Conservation (phyloP, 92 coral and sea anemone species). For the Blastomussa wellsi region DNA sequence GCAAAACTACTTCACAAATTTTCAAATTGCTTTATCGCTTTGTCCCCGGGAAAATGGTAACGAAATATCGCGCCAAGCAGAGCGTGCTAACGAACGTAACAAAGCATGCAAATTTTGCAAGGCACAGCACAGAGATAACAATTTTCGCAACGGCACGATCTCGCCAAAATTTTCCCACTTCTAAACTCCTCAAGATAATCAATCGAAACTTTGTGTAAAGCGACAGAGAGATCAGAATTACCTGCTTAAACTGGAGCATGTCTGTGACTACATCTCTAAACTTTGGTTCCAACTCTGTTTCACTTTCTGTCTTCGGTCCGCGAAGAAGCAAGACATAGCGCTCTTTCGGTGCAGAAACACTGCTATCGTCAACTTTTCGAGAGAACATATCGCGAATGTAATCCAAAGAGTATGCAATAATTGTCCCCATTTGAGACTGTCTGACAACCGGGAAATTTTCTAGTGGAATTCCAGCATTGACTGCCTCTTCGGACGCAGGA, state of each 20-base stretch:
- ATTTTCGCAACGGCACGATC: not conserved
- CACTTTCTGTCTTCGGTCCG: constrained; percentile 67
- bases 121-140: not conserved
- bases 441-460: constrained; percentile 87
- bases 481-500: constrained; percentile 72
- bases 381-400: constrained; percentile 74
- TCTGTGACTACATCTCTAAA: constrained; percentile 95
- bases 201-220: not conserved
- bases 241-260: constrained; percentile 95
- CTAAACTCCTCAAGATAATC: not conserved
- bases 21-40: not conserved
- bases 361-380: constrained; percentile 38
- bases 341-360: constrained; percentile 58
- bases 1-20: not conserved
- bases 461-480: constrained; percentile 68
- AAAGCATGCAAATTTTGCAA: constrained; percentile 23
- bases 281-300: constrained; percentile 69
- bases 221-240: constrained; percentile 34
- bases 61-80: not conserved
- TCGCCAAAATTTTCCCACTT: constrained; percentile 3
- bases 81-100: not conserved
- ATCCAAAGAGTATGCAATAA: constrained; percentile 88
- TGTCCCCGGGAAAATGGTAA: not conserved
- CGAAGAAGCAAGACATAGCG: constrained; percentile 87
- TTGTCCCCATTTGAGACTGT: constrained; percentile 79